phyloP scores from a whole-genome alignment of 30 jellyfish, hydroid and myxozoan species.

The Hydractinia echinata region DNA sequence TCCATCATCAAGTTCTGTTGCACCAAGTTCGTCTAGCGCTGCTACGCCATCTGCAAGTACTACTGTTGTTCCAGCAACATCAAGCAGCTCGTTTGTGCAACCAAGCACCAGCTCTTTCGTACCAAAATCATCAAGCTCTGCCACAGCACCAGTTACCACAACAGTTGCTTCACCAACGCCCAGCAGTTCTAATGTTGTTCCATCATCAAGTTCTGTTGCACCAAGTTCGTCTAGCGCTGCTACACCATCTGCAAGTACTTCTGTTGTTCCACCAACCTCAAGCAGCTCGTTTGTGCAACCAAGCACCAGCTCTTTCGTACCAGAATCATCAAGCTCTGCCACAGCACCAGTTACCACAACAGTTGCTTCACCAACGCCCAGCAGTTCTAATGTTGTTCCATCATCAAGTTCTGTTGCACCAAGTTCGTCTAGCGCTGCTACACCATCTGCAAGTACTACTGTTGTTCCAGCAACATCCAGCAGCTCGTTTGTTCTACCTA shows the following conservation, averaged over 20 bases:
- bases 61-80: no score
- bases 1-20: no score
- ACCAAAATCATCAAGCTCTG: no score
- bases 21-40: no score
- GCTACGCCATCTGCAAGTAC: no score
- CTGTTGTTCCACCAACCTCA: background rate
- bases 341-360: slow-evolving; percentile 3
- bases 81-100: no score
- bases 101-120: no score
- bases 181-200: no score
- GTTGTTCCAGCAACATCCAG: background rate
- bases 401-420: background rate
- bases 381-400: background rate
- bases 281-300: background rate
- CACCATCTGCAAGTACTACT: background rate
- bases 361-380: background rate
- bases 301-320: background rate
- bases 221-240: no score
- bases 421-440: background rate
- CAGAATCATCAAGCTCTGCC: background rate
- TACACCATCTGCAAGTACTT: background rate
- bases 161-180: no score
- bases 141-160: no score
- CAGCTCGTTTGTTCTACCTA: background rate
- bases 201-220: no score